These are phyloP conservation scores for Chloropsis hardwickii DNA, from an alignment of 2,113 vertebrate genomes.

Conservation along the genomic window DNA sequence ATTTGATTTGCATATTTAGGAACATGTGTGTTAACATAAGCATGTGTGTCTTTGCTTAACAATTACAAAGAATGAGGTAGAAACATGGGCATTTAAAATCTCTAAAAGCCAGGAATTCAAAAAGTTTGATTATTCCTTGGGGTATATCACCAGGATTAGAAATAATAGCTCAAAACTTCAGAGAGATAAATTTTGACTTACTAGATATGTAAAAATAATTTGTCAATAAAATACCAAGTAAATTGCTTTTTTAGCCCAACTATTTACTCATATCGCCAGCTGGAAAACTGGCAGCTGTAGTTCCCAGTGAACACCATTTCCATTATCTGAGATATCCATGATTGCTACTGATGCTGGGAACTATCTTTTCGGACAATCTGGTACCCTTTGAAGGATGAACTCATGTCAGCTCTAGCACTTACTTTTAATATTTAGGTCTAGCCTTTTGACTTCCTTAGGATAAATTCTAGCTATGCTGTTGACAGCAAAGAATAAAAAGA, in stretches of 20 bases:
- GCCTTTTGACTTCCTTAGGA: neutral
- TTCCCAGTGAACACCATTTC: neutral
- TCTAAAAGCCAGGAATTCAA: neutral
- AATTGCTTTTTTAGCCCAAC: neutral
- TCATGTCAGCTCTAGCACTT: neutral
- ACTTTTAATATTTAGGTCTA: neutral
- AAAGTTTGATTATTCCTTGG: neutral
- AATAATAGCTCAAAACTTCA: neutral
- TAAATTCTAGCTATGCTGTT: neutral
- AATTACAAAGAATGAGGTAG: neutral
- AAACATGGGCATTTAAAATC: neutral
- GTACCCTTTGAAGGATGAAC: neutral
- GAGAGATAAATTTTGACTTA: neutral
- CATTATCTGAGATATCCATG: neutral
- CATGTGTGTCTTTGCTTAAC: neutral
- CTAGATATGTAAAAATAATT: neutral
- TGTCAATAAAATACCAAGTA: neutral
- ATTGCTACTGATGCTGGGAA: neutral
- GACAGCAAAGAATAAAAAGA: neutral
- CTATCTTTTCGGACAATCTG: neutral
- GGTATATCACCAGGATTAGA: neutral
- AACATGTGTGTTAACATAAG: neutral
- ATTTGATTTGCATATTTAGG: neutral
- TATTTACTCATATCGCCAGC: neutral
- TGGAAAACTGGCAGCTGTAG: neutral